These are phyloP conservation scores for Cyaniris semiargus DNA, from an alignment of 2,888 invertebrate species.

Conservation along the genomic window DNA sequence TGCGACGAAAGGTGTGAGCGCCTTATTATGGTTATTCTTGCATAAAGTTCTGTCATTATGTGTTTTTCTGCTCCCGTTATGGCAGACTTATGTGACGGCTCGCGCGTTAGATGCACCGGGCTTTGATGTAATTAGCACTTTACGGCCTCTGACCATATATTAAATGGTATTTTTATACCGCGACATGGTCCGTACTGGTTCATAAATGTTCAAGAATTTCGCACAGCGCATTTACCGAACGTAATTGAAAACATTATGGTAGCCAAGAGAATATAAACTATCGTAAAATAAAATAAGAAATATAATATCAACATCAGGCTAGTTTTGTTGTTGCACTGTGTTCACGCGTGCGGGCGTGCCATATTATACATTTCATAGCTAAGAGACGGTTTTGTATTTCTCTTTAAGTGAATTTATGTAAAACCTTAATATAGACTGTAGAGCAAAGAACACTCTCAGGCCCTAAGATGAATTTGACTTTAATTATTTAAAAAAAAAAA, in stretches of 20 bases:
- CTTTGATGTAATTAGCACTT: slow-evolving; percentile 29
- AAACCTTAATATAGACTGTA: too few relatives aligned
- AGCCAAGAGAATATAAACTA: not conserved
- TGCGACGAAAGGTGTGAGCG: not conserved
- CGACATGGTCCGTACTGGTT: slow-evolving; percentile 9
- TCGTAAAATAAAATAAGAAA: too few relatives aligned
- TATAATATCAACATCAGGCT: too few relatives aligned
- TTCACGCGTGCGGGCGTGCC: too few relatives aligned
- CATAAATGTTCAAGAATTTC: slow-evolving; percentile 10
- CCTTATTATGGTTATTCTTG: slow-evolving; percentile 4
- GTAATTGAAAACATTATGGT: not conserved
- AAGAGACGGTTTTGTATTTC: too few relatives aligned
- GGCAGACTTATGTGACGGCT: slow-evolving; percentile 18
- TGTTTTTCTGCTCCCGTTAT: slow-evolving; percentile 2
- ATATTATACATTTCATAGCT: too few relatives aligned
- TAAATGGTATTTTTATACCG: slow-evolving; percentile 24
- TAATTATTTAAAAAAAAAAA: too few relatives aligned
- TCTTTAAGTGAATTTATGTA: too few relatives aligned
- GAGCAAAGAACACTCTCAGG: too few relatives aligned
- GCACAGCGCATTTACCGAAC: not conserved
- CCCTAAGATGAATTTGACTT: too few relatives aligned
- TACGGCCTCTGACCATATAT: slow-evolving; percentile 22
- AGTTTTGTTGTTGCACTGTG: too few relatives aligned
- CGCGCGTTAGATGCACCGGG: slow-evolving; percentile 21
- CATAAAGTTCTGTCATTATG: slow-evolving; percentile 1